A percentile compares a stretch with the other conserved stretches of the same genome.
phyloP scores from a whole-genome alignment of 2,797 vertebrate genomes.

The Rhinoraja longicauda region DNA sequence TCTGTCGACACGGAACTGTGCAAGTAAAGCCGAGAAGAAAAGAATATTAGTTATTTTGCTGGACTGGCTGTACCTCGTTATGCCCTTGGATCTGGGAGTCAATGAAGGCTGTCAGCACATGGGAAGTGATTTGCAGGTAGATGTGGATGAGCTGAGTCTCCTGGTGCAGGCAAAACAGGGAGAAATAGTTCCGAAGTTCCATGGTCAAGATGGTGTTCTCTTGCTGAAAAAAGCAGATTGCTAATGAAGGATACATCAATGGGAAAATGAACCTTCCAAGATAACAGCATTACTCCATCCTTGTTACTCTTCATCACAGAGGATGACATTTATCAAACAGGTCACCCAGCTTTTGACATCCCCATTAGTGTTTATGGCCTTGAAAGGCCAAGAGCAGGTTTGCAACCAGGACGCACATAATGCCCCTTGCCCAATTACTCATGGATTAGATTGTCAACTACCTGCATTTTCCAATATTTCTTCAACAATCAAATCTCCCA shows the following conservation, averaged over 20 bases:
- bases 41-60: not conserved
- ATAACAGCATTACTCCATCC: not conserved
- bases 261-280: not conserved
- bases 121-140: conserved; percentile 87
- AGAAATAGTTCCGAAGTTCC: conserved; percentile 94
- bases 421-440: not conserved
- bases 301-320: fast-evolving
- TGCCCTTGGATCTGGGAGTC: conserved; percentile 96
- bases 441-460: no score
- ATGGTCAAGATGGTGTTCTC: conserved; percentile 90
- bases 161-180: conserved; percentile 91
- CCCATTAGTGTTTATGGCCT: not conserved
- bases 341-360: not conserved
- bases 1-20: not conserved
- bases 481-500: not conserved
- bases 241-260: not conserved
- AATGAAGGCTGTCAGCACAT: conserved; percentile 86
- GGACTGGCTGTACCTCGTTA: conserved; percentile 71
- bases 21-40: not conserved
- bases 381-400: not conserved
- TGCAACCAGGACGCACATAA: no score
- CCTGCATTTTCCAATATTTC: not conserved
- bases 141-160: conserved; percentile 92
- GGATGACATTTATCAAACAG: not conserved
- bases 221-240: conserved; percentile 64